A percentile compares a stretch with the other conserved stretches of the same genome.
These are phyloP conservation scores for Seira musarum DNA, from an alignment of 2,888 invertebrate species.

Conservation along the genomic window DNA sequence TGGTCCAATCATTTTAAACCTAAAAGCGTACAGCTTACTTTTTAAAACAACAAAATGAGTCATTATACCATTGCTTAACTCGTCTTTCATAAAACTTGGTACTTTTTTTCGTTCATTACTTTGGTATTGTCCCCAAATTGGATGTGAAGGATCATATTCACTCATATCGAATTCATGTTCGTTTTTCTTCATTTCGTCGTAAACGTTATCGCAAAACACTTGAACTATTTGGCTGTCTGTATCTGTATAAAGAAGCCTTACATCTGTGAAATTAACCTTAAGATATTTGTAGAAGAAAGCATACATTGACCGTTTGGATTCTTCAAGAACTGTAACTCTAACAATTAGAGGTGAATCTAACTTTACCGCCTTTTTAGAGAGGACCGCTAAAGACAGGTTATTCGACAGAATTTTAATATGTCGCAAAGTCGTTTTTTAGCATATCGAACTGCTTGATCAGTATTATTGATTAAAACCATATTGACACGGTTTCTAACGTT, in stretches of 20 bases:
- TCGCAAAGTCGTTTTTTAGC: slow-evolving; percentile 39
- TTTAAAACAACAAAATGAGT: slow-evolving; percentile 24
- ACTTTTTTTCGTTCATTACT: slow-evolving; percentile 16
- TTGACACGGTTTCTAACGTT: slow-evolving; percentile 35
- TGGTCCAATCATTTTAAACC: not conserved
- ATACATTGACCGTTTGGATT: slow-evolving; percentile 32
- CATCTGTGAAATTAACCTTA: not conserved
- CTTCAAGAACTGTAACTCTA: slow-evolving; percentile 21
- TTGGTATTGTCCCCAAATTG: slow-evolving; percentile 39
- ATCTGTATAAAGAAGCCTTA: slow-evolving; percentile 26
- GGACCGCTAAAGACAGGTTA: slow-evolving; percentile 1
- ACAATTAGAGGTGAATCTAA: slow-evolving; percentile 32
- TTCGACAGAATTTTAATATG: slow-evolving; percentile 7
- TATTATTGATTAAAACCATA: slow-evolving; percentile 36
- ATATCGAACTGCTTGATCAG: not conserved
- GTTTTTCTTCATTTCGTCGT: not conserved
- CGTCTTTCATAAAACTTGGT: slow-evolving; percentile 41
- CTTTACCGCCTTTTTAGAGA: slow-evolving; percentile 2
- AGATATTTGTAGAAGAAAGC: slow-evolving; percentile 41
- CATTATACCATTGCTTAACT: slow-evolving; percentile 1
- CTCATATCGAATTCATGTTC: not conserved
- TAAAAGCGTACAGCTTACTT: slow-evolving; percentile 25
- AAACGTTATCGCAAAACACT: slow-evolving; percentile 34
- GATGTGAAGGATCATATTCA: slow-evolving; percentile 22
- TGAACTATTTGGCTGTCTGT: slow-evolving; percentile 31